Percentiles rank a stretch among this genome's conserved stretches.
These are phyloP conservation scores for Arbacia lixula DNA, from an alignment of 53 echinoderm and acorn worm genomes.

Conservation along the genomic window DNA sequence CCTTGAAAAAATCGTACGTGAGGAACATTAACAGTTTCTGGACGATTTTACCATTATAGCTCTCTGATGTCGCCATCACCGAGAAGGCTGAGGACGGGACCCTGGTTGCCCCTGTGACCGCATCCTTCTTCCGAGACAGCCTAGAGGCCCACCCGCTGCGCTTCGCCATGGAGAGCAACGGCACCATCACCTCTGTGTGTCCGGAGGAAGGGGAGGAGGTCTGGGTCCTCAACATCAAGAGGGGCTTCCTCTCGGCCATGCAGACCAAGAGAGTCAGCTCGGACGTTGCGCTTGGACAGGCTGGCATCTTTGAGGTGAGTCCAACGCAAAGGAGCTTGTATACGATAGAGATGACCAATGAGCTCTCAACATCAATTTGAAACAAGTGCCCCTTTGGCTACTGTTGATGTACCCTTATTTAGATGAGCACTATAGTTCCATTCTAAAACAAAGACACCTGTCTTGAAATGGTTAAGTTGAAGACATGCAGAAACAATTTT, in stretches of 20 bases:
- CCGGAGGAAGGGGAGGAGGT: constrained; percentile 62
- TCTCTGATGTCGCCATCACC: constrained; percentile 60
- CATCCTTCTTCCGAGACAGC: constrained; percentile 21
- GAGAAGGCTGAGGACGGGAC: constrained; percentile 59
- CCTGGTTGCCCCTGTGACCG: constrained; percentile 56
- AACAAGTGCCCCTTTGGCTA: too few species aligned
- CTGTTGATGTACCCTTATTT: too few species aligned
- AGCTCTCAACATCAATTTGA: too few species aligned
- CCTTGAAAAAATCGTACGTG: too few species aligned
- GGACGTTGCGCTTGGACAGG: background rate
- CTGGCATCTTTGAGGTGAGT: background rate
- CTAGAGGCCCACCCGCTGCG: constrained; percentile 62
- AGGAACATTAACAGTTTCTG: too few species aligned
- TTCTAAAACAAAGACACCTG: too few species aligned
- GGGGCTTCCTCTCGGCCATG: constrained; percentile 84
- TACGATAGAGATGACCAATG: background rate
- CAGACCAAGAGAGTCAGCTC: constrained; percentile 47
- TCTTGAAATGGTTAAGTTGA: too few species aligned
- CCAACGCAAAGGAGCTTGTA: background rate
- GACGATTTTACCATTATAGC: too few species aligned
- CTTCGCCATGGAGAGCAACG: constrained; percentile 77
- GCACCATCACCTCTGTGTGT: constrained; percentile 76
- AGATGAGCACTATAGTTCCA: too few species aligned
- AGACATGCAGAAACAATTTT: too few species aligned
- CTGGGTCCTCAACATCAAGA: constrained; percentile 83